Conservation (phyloP, 2,797 vertebrate species). For the Cuculus canorus region DNA sequence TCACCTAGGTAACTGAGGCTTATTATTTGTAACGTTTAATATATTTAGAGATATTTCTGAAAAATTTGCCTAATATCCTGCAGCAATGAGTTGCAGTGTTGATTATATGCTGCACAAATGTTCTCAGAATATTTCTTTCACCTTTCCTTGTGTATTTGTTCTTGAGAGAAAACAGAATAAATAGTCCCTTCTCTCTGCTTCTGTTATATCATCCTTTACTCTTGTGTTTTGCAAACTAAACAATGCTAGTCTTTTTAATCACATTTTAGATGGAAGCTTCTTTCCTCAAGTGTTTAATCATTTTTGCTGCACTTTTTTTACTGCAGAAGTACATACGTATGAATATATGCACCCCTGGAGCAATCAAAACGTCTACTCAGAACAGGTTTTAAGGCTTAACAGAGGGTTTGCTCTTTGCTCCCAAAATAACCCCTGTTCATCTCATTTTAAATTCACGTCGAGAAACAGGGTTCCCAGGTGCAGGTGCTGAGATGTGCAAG, state of each 20-base stretch:
- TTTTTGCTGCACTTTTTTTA: background rate
- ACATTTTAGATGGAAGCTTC: slow-evolving; percentile 40
- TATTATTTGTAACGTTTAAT: background rate
- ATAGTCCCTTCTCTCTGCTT: slow-evolving; percentile 21
- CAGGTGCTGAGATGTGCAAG: background rate
- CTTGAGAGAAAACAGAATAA: slow-evolving; percentile 41
- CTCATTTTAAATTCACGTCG: slow-evolving; percentile 11
- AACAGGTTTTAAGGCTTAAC: background rate
- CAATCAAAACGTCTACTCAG: background rate
- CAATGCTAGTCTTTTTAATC: slow-evolving; percentile 39
- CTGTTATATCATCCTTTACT: slow-evolving; percentile 43
- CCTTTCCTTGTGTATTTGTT: slow-evolving; percentile 26
- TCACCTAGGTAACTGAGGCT: background rate
- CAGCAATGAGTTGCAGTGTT: slow-evolving; percentile 23
- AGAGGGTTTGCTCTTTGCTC: slow-evolving; percentile 6
- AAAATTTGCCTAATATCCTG: slow-evolving; percentile 27
- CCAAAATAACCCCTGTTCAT: background rate
- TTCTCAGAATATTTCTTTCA: slow-evolving; percentile 28
- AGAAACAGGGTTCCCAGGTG: background rate
- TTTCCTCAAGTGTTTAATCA: slow-evolving; percentile 61
- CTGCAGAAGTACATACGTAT: background rate
- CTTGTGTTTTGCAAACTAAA: slow-evolving; percentile 58
- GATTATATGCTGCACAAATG: slow-evolving; percentile 9
- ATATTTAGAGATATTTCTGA: slow-evolving; percentile 7
- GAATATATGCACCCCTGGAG: background rate